phyloP scores from a whole-genome alignment of 2,888 invertebrate species.

The Aricia artaxerxes region DNA sequence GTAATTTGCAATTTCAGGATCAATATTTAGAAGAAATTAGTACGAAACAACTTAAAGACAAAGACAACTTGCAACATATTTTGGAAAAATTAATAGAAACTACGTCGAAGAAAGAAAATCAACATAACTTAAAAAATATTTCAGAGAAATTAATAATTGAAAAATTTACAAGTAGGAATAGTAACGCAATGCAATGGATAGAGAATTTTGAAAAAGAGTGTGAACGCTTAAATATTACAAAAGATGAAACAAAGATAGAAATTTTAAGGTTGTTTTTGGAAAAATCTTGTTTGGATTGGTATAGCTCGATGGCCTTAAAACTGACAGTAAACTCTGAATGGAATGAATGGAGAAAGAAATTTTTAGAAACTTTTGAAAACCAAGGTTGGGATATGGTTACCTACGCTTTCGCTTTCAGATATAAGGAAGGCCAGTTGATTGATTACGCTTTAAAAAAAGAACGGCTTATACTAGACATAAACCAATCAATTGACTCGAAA shows the following conservation, averaged over 20 bases:
- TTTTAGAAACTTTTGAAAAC: not conserved
- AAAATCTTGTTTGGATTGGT: too few species aligned
- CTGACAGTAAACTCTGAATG: too few species aligned
- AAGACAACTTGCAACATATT: slow-evolving; percentile 33
- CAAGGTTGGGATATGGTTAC: slow-evolving; percentile 23
- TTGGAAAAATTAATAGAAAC: slow-evolving; percentile 31
- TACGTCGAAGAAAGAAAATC: slow-evolving; percentile 29
- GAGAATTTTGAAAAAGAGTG: slow-evolving; percentile 29
- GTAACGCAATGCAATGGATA: slow-evolving; percentile 31
- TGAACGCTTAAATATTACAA: too few species aligned
- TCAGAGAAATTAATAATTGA: slow-evolving; percentile 24
- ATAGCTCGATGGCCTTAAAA: too few species aligned
- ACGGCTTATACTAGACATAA: slow-evolving; percentile 21
- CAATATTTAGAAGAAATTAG: not conserved
- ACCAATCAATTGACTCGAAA: slow-evolving; percentile 19
- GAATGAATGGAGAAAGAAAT: too few species aligned
- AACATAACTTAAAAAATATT: slow-evolving; percentile 8
- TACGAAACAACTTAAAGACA: not conserved
- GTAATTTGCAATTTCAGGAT: not conserved
- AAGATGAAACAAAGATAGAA: too few species aligned
- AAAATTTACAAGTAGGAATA: slow-evolving; percentile 31
- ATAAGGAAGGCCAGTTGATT: slow-evolving; percentile 25
- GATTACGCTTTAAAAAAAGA: slow-evolving; percentile 31
- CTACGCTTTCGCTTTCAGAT: slow-evolving; percentile 14
- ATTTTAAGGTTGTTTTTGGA: too few species aligned